Base-by-base conservation (phyloP, 1,140 invertebrate species). In the Neuroterus valhalla region DNA sequence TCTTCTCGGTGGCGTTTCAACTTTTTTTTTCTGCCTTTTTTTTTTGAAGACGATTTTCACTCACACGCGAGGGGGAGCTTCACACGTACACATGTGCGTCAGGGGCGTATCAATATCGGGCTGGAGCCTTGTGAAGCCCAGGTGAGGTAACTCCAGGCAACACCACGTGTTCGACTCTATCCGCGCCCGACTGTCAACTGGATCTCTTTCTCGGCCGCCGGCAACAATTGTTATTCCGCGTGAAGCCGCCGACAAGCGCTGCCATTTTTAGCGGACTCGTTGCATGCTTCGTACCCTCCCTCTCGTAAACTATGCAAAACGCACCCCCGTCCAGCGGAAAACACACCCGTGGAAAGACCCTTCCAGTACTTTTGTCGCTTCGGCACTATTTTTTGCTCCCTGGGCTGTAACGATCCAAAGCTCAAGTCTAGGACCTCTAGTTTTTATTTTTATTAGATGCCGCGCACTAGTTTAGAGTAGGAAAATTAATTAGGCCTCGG, bases 191-290 rank as follows among this genome's bases (percentile, higher is more conserved):
- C 81, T 86, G 90, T 91, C 90, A 91, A 90, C 90, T 91, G 85
- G 87, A 87, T 89, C 89, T 91, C 88, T 91, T 90, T 85, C 89
- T 91, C 72, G 90, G 86, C 78, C 89, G 85, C 78, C 86, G 87
- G 81, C 86, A 88, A 82, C 86, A 89, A 89, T 89, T 75, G 69
- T 75, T 85, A 87, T 89, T 86, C 82, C 86, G 87, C 81, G 86
- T 83, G 81, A 84, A 86, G 75, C 85, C 76, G 74, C 83, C 80
- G 75, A 81, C 72, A 43, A 70, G 76, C 74, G 88, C 84, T 88
- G 90, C 90, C 91, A 91, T 91, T 90, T 90, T 90, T 89, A 89
- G 83, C 83, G 82, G 81, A 83, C 82, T 81, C 83, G 75, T 84
- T 83, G 79, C 81, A 75, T 48, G 23, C 68, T 46, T 68, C 66